phyloP scores from a whole-genome alignment of 2,113 vertebrate genomes.

The Sylvia atricapilla region DNA sequence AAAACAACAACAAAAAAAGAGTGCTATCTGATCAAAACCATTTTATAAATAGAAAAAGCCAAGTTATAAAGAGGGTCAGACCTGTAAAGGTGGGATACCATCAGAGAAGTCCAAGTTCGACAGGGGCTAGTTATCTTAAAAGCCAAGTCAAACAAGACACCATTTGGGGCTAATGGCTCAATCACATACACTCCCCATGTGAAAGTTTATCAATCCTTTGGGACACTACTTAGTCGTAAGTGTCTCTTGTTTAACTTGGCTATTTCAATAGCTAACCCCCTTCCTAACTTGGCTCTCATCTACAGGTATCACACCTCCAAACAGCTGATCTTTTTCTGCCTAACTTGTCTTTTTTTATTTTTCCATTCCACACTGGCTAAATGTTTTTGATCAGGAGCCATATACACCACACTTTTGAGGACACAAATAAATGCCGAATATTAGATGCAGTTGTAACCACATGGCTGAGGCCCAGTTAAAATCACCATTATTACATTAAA shows the following conservation, averaged over 20 bases:
- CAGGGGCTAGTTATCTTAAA: slow-evolving; percentile 54
- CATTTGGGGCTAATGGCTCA: slow-evolving; percentile 52
- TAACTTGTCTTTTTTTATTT: not conserved
- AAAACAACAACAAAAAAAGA: not conserved
- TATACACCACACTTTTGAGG: not conserved
- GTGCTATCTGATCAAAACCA: slow-evolving; percentile 61
- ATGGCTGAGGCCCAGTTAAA: not conserved
- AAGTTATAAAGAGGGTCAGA: slow-evolving; percentile 40
- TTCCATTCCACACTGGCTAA: not conserved
- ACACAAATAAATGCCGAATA: slow-evolving; percentile 18
- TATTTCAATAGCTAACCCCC: slow-evolving; percentile 42
- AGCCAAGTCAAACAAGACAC: slow-evolving; percentile 67
- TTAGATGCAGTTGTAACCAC: not conserved
- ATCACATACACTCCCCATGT: slow-evolving; percentile 24
- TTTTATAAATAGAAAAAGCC: slow-evolving; percentile 42
- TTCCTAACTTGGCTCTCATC: slow-evolving; percentile 55
- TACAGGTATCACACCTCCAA: slow-evolving; percentile 51
- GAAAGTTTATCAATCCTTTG: slow-evolving; percentile 66
- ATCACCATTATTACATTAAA: not conserved
- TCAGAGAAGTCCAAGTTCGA: slow-evolving; percentile 49
- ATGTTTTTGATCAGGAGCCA: slow-evolving; percentile 41
- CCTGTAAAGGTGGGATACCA: slow-evolving; percentile 56
- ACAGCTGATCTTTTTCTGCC: slow-evolving; percentile 63
- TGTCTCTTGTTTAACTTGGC: slow-evolving; percentile 67
- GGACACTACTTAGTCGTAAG: slow-evolving; percentile 59